Percentiles rank a stretch among this genome's conserved stretches.
Evolutionary conservation across 1,140 invertebrate genomes (phyloP).

Genomic region (Mercenaria mercenaria): DNA sequence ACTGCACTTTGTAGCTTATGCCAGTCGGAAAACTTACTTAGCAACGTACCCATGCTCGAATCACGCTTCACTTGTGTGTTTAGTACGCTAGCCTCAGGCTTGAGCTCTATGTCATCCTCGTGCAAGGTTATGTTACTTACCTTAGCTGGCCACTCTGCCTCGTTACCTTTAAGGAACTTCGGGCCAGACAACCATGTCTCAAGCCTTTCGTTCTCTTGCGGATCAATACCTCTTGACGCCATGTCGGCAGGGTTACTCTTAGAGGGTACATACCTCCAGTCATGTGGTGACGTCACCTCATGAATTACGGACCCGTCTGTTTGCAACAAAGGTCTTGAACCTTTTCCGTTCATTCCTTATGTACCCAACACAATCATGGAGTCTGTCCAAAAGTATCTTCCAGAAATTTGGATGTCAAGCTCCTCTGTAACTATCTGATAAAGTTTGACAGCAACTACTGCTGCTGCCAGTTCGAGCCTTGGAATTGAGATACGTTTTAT

Average conservation of each 20-base stretch:
- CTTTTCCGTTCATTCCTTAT: slow-evolving; percentile 30
- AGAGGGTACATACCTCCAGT: not conserved
- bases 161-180: no score
- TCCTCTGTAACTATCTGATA: slow-evolving; percentile 10
- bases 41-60: no score
- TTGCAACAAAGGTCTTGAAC: slow-evolving; percentile 37
- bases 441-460: slow-evolving; percentile 52
- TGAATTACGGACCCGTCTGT: slow-evolving; percentile 19
- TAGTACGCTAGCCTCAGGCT: no score
- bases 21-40: no score
- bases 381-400: slow-evolving; percentile 59
- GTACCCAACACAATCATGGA: slow-evolving; percentile 61
- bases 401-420: slow-evolving; percentile 40
- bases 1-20: no score
- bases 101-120: no score
- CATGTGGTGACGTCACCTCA: slow-evolving; percentile 37
- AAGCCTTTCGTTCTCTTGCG: not conserved
- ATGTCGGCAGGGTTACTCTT: slow-evolving; percentile 34
- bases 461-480: slow-evolving; percentile 56
- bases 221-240: slow-evolving; percentile 8
- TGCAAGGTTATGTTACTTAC: no score
- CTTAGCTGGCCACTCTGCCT: no score
- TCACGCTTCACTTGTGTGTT: no score
- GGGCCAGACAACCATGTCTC: no score
- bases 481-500: slow-evolving; percentile 64